A percentile compares a stretch with the other conserved stretches of the same genome.
Evolutionary conservation across 2,113 vertebrate genomes (phyloP).

Genomic region (Tupaia tana): DNA sequence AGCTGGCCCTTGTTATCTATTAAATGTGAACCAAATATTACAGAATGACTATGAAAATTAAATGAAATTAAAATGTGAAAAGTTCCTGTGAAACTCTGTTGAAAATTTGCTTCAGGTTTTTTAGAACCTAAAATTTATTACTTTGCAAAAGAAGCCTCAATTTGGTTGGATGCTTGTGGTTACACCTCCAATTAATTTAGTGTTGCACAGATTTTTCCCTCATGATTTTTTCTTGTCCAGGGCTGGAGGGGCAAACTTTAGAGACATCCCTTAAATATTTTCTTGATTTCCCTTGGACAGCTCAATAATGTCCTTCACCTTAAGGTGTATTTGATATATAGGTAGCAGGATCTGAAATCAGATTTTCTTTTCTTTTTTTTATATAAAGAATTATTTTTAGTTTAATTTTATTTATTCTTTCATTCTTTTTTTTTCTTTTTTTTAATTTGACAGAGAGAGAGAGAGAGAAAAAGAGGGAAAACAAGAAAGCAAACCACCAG

Average conservation of each 20-base stretch:
- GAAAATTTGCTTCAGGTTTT: slow-evolving; percentile 46
- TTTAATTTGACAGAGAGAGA: too few relatives aligned
- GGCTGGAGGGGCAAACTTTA: background rate
- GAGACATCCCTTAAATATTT: slow-evolving; percentile 15
- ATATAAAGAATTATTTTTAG: too few relatives aligned
- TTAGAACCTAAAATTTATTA: slow-evolving; percentile 58
- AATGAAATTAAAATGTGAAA: slow-evolving; percentile 52
- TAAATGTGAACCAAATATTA: slow-evolving; percentile 39
- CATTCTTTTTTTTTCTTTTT: too few relatives aligned
- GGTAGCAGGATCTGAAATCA: background rate
- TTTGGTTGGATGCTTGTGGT: slow-evolving; percentile 24
- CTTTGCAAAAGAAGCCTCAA: slow-evolving; percentile 46
- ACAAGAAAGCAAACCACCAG: too few relatives aligned
- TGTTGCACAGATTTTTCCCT: background rate
- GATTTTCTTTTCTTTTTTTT: background rate
- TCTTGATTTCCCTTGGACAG: slow-evolving; percentile 2
- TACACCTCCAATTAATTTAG: background rate
- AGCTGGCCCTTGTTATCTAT: background rate
- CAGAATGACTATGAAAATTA: background rate
- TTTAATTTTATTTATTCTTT: too few relatives aligned
- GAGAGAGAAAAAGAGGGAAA: too few relatives aligned
- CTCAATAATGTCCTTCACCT: background rate
- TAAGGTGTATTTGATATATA: background rate
- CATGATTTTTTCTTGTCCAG: background rate
- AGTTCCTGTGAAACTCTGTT: background rate